These are phyloP conservation scores for Melanotaenia parkinsoni DNA, from an alignment of 2,797 vertebrate genomes.

Conservation along the genomic window DNA sequence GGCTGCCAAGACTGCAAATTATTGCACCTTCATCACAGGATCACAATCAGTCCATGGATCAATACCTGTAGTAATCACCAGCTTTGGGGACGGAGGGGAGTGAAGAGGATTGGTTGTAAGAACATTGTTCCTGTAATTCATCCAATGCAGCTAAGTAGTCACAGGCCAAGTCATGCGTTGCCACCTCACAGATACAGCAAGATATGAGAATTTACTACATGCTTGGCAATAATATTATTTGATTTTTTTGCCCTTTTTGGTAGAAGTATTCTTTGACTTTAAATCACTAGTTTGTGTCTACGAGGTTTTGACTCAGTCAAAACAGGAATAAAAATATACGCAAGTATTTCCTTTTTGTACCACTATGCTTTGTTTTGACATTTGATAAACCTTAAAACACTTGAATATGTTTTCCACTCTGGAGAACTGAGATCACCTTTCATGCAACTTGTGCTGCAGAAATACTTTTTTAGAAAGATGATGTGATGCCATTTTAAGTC, in stretches of 20 bases:
- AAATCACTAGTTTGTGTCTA: neutral
- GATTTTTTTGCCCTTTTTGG: neutral
- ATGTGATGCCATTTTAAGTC: neutral
- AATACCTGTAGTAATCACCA: constrained; percentile 68
- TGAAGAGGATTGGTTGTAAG: constrained; percentile 12
- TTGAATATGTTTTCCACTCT: neutral
- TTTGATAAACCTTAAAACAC: neutral
- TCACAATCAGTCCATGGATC: constrained; percentile 57
- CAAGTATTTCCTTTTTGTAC: neutral
- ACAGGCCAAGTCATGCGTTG: neutral
- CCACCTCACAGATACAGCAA: neutral
- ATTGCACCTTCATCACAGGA: constrained; percentile 59
- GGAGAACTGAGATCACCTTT: neutral
- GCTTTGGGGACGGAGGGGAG: constrained; percentile 32
- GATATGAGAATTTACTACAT: neutral
- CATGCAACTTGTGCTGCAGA: neutral
- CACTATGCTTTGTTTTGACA: neutral
- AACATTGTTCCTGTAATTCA: constrained; percentile 30
- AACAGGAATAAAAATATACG: neutral
- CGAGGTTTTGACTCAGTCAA: neutral
- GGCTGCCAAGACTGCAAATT: constrained; percentile 47
- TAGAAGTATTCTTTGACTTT: neutral
- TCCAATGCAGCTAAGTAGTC: constrained; percentile 23
- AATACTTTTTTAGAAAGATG: no score
- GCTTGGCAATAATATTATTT: neutral